Evolutionary conservation across 2,797 vertebrate genomes (phyloP).

Genomic region (Mormyrops attenuatus): DNA sequence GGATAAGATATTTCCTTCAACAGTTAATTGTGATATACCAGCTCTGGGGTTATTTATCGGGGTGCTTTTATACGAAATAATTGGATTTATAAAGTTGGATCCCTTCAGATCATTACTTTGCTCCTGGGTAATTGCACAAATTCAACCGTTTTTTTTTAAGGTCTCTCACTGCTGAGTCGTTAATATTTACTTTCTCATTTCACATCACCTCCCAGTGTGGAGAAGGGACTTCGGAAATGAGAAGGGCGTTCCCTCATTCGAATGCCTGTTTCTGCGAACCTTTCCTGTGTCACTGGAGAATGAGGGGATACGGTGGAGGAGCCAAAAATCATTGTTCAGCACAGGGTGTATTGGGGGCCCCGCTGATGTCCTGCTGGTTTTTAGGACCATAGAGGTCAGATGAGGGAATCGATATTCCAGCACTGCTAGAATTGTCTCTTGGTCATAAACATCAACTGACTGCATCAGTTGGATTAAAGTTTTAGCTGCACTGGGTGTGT

Average conservation of each 20-base stretch:
- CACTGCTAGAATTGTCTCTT: neutral
- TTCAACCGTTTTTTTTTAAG: neutral
- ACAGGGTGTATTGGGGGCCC: neutral
- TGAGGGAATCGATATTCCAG: neutral
- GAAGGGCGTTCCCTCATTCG: neutral
- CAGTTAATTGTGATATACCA: neutral
- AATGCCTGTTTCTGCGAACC: neutral
- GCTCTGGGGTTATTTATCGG: neutral
- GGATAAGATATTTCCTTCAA: neutral
- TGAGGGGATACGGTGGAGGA: neutral
- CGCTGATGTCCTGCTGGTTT: neutral
- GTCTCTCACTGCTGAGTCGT: neutral
- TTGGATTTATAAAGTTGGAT: neutral
- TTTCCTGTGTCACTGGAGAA: neutral
- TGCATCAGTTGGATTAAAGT: neutral
- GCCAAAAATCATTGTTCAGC: neutral
- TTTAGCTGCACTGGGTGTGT: neutral
- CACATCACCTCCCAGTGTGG: neutral
- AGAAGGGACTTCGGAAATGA: neutral
- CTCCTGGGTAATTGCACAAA: neutral
- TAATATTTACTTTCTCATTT: neutral
- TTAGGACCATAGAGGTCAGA: neutral
- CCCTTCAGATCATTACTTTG: neutral
- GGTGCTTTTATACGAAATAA: neutral
- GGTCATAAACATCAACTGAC: neutral